Evolutionary conservation across 2,888 invertebrate genomes (phyloP), one percentile per base, ranked within the genome.

Genomic region (Crocallis elinguaria): DNA sequence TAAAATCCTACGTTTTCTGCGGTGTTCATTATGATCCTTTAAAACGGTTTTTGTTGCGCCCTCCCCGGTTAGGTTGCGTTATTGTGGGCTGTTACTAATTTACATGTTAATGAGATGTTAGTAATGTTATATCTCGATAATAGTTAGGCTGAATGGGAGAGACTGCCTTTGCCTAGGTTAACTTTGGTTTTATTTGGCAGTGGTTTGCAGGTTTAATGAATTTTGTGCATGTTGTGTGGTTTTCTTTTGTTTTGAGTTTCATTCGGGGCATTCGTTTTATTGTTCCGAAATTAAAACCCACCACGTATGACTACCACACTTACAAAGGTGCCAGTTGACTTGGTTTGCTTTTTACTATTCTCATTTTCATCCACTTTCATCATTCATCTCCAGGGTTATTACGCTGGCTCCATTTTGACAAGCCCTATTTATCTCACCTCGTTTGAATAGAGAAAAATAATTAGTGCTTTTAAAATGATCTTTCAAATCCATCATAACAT

Each of bases 21-120:
- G 84, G 82, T 82, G 84, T 86, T 83, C 85, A 84, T 88, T 88
- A 86, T 82, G 86, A 85, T 87, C 86, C 79, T 86, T 84, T 84
- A 78, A 81, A 83, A 78, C 73, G 79, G 78, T 86, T 88, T 87
- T 87, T 86, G 88, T 87, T 86, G 73, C 75, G 68, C 66, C 71
- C 75, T 79, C 79, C 69, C 80, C 77, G 82, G 82, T 84, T 79
- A 75, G 76, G 71, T 80, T 79, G 77, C 79, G 82, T 84, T 85
- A 87, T 86, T 86, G 84, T 83, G 83, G 84, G 80, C 64, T 79
- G 82, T 78, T 81, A 85, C 86, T 88, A 84, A 90, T 89, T 88
- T 88, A 88, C 87, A 90, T 89, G 85, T 82, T 89, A 89, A 88
- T 89, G 81, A 88, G 84, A 78, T 77, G 73, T 75, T 73, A 66